Evolutionary conservation across 2,888 invertebrate genomes (phyloP), one percentile per base, ranked within the genome.

Genomic region (Exocentrus adspersus): DNA sequence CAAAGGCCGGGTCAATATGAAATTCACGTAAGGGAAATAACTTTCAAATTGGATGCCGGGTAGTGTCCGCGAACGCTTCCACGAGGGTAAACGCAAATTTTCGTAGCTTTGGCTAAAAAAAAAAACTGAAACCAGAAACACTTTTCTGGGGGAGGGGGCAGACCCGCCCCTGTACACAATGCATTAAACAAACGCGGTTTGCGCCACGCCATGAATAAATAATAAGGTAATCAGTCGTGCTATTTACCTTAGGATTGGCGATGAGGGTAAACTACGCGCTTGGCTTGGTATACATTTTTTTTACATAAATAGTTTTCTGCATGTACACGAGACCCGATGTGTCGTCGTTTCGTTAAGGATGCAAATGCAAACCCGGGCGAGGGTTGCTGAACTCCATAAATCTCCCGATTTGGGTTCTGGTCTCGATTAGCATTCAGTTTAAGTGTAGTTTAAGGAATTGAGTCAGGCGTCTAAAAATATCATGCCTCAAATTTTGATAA

Each of bases 11-110:
- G 74, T 76, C 77, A 75, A 76, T 77, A 76, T 75, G 73, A 73
- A 75, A 74, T 74, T 73, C 73, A 75, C 74, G 73, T 74, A 71
- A 73, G 73, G 73, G 72, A 76, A 75, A 77, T 77, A 77, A 77
- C 74, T 75, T 75, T 66, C 67, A 76, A 77, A 77, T 77, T 77
- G 77, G 77, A 77, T 76, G 70, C 70, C 71, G 71, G 5, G 4
- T 4, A n/a, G 37, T 69, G 72, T 71, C 73, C 72, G 73, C 66
- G 69, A 68, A 73, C 70, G 71, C 67, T 68, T 66, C 43, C 56
- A n/a, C n/a, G n/a, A n/a, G n/a, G n/a, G n/a, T n/a, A n/a, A n/a
- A n/a, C n/a, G n/a, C n/a, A n/a, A n/a, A n/a, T n/a, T n/a, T n/a
- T n/a, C n/a, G n/a, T n/a, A n/a, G n/a, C n/a, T n/a, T n/a, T n/a